Percentiles rank a stretch among this genome's conserved stretches.
Evolutionary conservation across 2,797 vertebrate species (phyloP).

Genomic region (Nyctalus aviator): DNA sequence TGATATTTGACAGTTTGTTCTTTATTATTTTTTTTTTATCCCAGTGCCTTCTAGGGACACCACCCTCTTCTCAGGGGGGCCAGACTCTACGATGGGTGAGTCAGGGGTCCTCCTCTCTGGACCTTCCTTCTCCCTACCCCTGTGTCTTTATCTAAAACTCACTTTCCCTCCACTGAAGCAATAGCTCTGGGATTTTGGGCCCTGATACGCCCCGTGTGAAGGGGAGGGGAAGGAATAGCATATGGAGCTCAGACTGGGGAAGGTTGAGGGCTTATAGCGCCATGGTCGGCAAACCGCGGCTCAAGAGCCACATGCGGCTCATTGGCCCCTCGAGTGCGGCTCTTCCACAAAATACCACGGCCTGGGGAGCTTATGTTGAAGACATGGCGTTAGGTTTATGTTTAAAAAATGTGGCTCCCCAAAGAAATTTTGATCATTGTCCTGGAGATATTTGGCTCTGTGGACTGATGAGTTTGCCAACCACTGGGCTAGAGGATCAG

Average conservation of each 20-base stretch:
- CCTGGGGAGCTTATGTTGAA: too few relatives aligned
- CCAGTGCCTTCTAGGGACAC: conserved; percentile 5
- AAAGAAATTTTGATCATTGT: too few relatives aligned
- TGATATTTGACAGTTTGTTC: too few relatives aligned
- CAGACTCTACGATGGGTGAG: conserved; percentile 14
- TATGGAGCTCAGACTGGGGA: background rate
- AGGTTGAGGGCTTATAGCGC: background rate
- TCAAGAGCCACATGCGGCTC: too few relatives aligned
- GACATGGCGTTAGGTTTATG: too few relatives aligned
- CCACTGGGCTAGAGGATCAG: background rate
- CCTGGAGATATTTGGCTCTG: too few relatives aligned
- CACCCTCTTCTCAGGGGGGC: background rate
- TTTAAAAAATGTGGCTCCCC: too few relatives aligned
- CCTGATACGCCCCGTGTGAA: background rate
- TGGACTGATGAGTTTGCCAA: too few relatives aligned
- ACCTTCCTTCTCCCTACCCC: background rate
- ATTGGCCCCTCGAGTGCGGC: too few relatives aligned
- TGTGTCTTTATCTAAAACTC: background rate
- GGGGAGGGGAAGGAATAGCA: background rate
- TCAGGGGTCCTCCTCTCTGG: background rate
- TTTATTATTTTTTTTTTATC: background rate
- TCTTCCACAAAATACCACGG: too few relatives aligned
- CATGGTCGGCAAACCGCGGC: too few relatives aligned
- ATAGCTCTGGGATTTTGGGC: background rate
- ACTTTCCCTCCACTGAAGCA: background rate